Base-by-base conservation (phyloP, 2,888 invertebrate genomes). In the Cepaea hortensis region DNA sequence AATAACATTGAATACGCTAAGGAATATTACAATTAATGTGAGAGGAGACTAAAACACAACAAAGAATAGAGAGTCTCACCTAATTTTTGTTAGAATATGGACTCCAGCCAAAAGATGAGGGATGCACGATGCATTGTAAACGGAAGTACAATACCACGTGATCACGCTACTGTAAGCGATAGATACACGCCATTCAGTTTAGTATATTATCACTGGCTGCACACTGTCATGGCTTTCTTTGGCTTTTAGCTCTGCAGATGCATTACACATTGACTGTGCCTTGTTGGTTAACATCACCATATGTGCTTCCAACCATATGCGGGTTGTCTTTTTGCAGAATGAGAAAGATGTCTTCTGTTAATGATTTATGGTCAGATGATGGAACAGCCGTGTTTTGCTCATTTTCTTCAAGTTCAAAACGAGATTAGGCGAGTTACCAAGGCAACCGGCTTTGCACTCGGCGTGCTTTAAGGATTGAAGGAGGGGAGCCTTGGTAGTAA, bases 71-170 rank as follows among this genome's bases (percentile, higher is more conserved):
- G 68, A 70, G 50, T 55, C 15, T 68, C 77, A 79, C 55, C 76
- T 62, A 70, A 46, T 77, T 77, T 62, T 46, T 48, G 46, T 68
- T 65, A 77, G 50, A 77, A 85, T 68, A 87, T 88, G 85, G 85
- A 84, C 85, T 79, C 85, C 80, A 75, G 76, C 85, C 55, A 84
- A 82, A 87, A 77, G 82, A 85, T 86, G 81, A 85, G 82, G 86
- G 87, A 86, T 87, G 88, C 86, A 87, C 88, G 88, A 87, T 88
- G 88, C 86, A 85, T 55, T 87, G 50, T 83, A 83, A 87, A 83
- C 88, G 88, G 88, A 87, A 87, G 87, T 87, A 55, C 20, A 55
- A 73, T 5, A 77, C 72, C 87, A 87, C 88, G 87, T 87, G 87
- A 88, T 86, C 87, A 87, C 88, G 88, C 87, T 87, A 85, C 77